phyloP scores from a whole-genome alignment of 2,113 vertebrate genomes.

The Mormoops blainvillei region DNA sequence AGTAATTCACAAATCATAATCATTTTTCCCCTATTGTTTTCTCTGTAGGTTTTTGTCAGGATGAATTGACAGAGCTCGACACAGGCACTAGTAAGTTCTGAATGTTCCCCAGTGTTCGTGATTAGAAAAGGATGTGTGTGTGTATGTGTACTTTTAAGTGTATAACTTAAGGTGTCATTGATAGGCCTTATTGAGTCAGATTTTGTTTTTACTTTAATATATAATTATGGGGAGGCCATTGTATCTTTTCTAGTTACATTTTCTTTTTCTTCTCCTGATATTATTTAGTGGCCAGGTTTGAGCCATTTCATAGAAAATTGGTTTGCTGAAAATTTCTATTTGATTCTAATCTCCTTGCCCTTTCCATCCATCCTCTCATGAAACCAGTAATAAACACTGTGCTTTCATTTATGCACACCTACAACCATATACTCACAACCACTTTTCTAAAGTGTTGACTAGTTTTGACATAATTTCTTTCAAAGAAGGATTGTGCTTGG shows the following conservation, averaged over 20 bases:
- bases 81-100: conserved; percentile 72
- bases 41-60: conserved; percentile 82
- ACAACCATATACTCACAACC: neutral
- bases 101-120: conserved; percentile 20
- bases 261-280: neutral
- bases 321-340: conserved; percentile 21
- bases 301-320: conserved; percentile 11
- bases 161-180: neutral
- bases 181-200: conserved; percentile 1
- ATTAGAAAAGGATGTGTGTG: neutral
- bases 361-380: neutral
- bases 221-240: neutral
- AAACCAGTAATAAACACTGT: neutral
- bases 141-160: neutral
- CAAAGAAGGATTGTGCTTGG: neutral
- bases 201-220: conserved; percentile 33
- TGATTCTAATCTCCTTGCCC: neutral
- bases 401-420: neutral
- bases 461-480: conserved; percentile 30
- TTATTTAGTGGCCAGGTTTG: neutral
- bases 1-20: neutral
- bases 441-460: neutral
- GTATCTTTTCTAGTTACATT: neutral
- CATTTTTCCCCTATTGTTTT: conserved; percentile 14
- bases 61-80: conserved; percentile 80